phyloP scores from a whole-genome alignment of 2,888 invertebrate species.

The Plemyria rubiginata region DNA sequence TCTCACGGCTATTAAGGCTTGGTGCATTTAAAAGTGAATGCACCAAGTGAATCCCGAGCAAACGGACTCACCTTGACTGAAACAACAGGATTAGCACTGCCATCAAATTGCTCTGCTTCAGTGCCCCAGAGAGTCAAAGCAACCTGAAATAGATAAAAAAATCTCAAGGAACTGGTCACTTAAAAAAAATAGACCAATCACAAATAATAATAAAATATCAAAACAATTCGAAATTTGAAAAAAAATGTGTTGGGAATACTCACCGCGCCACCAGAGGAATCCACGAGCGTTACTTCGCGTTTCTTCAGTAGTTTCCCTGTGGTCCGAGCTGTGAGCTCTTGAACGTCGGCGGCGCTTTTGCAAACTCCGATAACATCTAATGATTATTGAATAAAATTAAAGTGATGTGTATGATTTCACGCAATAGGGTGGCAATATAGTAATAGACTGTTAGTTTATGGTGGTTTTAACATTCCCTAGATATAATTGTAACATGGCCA shows the following conservation, averaged over 20 bases:
- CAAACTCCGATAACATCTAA: constrained; percentile 96
- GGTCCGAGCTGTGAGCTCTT: constrained; percentile 88
- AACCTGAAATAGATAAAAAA: constrained; percentile 76
- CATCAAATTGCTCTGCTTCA: constrained; percentile 94
- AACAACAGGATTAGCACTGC: constrained; percentile 90
- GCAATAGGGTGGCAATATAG: too few species aligned
- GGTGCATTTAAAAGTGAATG: too few species aligned
- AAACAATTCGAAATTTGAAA: too few species aligned
- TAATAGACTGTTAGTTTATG: too few species aligned
- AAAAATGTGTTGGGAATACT: constrained; percentile 41
- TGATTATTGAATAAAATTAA: neutral
- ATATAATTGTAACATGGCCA: too few species aligned
- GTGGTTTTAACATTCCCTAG: too few species aligned
- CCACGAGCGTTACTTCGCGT: constrained; percentile 94
- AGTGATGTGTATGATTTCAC: neutral
- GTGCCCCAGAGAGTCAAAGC: constrained; percentile 96
- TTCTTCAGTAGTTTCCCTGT: constrained; percentile 95
- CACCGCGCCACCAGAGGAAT: constrained; percentile 90
- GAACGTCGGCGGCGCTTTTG: constrained; percentile 88
- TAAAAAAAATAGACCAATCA: too few species aligned
- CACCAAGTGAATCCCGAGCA: too few species aligned
- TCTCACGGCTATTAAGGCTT: too few species aligned
- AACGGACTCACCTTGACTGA: constrained; percentile 87
- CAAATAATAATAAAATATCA: too few species aligned
- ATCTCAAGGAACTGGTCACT: too few species aligned